A percentile compares a stretch with the other conserved stretches of the same genome.
Conservation (phyloP, 2,888 invertebrate genomes). For the Timandra comae region DNA sequence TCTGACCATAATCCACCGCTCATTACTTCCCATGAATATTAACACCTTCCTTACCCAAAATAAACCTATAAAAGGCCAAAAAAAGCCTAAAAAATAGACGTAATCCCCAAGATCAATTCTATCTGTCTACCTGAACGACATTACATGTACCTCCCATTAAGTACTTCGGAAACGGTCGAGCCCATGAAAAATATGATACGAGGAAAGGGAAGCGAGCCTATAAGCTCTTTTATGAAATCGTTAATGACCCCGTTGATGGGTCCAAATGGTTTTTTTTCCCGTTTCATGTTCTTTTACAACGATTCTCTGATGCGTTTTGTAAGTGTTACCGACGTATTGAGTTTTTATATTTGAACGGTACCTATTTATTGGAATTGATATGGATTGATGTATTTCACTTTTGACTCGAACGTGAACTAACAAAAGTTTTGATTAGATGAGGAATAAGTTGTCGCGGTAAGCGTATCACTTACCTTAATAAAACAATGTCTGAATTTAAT, state of each 20-base stretch:
- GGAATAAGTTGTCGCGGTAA: no score
- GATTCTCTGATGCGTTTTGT: constrained; percentile 38
- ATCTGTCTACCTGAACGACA: constrained; percentile 11
- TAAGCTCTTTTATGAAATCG: constrained; percentile 69
- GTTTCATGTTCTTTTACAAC: constrained; percentile 41
- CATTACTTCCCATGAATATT: background rate
- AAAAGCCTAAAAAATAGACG: constrained; percentile 1
- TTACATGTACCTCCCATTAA: constrained; percentile 17
- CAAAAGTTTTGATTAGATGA: no score
- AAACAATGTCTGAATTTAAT: no score
- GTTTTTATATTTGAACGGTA: constrained; percentile 7
- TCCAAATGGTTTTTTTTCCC: constrained; percentile 44
- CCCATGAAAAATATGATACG: constrained; percentile 63
- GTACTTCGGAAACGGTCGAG: constrained; percentile 55
- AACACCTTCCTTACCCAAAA: background rate
- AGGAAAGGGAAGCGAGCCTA: constrained; percentile 55
- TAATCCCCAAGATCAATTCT: constrained; percentile 11
- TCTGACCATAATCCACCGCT: background rate
- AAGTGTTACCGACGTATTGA: constrained; percentile 25
- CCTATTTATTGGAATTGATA: no score
- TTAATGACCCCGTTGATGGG: constrained; percentile 62
- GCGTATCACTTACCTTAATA: no score
- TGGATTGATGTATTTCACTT: no score
- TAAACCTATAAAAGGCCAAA: background rate
- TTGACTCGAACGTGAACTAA: no score